Percentiles rank a stretch among this genome's conserved stretches.
phyloP scores from a whole-genome alignment of 2,113 vertebrate species.

The Willisornis vidua region DNA sequence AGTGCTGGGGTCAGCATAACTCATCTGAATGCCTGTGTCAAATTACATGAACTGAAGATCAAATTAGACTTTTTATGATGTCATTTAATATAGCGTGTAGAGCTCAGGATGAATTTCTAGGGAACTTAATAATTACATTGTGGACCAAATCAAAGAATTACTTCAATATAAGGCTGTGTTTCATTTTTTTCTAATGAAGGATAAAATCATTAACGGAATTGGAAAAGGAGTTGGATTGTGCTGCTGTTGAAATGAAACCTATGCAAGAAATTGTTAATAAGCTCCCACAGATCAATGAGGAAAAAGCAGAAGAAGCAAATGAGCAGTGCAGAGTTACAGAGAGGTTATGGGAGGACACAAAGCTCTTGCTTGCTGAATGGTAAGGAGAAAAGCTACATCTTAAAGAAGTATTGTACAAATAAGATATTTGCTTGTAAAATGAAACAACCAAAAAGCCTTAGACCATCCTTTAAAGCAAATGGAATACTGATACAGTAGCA shows the following conservation, averaged over 20 bases:
- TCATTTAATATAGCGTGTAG: background rate
- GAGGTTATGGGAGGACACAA: constrained; percentile 81
- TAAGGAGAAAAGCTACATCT: constrained; percentile 64
- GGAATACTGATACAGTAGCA: background rate
- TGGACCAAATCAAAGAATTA: background rate
- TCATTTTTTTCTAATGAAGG: constrained; percentile 73
- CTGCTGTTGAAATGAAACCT: constrained; percentile 76
- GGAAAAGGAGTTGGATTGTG: constrained; percentile 80
- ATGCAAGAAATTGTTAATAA: constrained; percentile 72
- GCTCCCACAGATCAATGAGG: constrained; percentile 53
- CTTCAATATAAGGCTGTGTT: constrained; percentile 6
- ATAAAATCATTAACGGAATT: constrained; percentile 82
- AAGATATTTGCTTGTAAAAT: background rate
- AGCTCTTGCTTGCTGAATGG: constrained; percentile 80
- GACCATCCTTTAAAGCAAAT: background rate
- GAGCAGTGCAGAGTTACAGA: constrained; percentile 71
- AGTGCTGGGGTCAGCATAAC: background rate
- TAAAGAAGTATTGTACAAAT: background rate
- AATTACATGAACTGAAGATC: background rate
- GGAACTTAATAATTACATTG: background rate
- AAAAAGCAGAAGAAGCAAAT: constrained; percentile 63
- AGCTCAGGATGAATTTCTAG: constrained; percentile 7
- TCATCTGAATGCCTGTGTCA: background rate
- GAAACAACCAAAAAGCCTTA: background rate
- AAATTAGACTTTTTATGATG: constrained; percentile 8